A percentile compares a stretch with the other conserved stretches of the same genome.
Conservation (phyloP, 2,797 vertebrate genomes). For the Pseudotriccus pelzelni region DNA sequence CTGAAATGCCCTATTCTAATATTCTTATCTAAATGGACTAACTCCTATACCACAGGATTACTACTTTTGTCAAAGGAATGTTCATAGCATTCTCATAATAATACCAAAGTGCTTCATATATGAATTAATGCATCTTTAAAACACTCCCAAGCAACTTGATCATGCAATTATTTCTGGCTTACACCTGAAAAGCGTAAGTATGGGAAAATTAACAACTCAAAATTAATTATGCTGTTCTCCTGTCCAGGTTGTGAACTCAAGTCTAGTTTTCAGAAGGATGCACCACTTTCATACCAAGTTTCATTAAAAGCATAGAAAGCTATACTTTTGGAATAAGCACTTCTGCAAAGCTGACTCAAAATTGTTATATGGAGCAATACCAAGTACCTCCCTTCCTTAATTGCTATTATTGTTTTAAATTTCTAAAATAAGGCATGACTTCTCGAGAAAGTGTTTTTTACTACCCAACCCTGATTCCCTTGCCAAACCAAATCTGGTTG, state of each 20-base stretch:
- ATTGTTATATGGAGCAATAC: accelerated
- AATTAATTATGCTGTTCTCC: background rate
- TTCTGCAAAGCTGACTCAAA: background rate
- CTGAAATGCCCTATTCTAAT: background rate
- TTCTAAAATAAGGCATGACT: background rate
- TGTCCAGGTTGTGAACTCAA: background rate
- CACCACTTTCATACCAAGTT: background rate
- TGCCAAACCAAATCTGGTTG: background rate
- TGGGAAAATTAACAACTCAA: background rate
- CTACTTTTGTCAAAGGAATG: background rate
- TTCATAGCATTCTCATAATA: background rate
- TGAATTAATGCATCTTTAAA: background rate
- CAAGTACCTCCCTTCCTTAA: background rate
- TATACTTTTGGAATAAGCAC: background rate
- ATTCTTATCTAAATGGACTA: background rate
- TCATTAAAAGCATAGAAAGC: background rate
- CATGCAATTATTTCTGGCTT: background rate
- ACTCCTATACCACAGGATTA: background rate
- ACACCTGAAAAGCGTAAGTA: background rate
- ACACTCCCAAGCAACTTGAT: background rate
- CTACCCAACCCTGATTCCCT: background rate
- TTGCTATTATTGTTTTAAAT: background rate
- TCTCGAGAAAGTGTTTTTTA: background rate
- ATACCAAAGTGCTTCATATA: background rate
- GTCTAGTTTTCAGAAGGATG: background rate